phyloP scores from a whole-genome alignment of 2,888 invertebrate species.

The Pachydiplax longipennis region DNA sequence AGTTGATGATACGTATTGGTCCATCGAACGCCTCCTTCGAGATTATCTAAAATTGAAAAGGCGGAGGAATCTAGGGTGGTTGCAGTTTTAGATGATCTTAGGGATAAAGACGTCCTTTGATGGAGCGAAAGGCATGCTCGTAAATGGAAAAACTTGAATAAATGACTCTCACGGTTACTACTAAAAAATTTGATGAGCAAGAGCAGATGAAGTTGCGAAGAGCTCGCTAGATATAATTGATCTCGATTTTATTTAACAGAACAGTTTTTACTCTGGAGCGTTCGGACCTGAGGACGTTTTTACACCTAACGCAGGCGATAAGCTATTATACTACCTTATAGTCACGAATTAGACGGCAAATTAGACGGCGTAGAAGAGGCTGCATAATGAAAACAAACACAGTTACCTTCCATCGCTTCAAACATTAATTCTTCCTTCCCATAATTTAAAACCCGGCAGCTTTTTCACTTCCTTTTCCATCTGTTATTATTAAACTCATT shows the following conservation, averaged over 20 bases:
- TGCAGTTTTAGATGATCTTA: background rate
- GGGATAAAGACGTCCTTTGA: background rate
- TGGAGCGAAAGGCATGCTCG: background rate
- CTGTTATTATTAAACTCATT: constrained; percentile 1
- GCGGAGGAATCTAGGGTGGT: background rate
- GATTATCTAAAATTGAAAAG: background rate
- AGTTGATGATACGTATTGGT: background rate
- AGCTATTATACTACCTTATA: background rate
- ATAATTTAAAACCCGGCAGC: background rate
- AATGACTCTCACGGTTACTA: background rate
- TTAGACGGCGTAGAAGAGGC: background rate
- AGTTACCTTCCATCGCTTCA: background rate
- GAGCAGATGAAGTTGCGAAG: background rate
- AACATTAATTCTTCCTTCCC: background rate
- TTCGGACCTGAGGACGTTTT: background rate
- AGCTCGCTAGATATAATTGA: background rate
- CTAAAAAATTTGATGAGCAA: background rate
- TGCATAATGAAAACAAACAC: background rate
- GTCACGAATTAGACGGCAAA: background rate
- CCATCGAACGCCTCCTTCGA: background rate
- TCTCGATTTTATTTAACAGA: background rate
- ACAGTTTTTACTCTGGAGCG: background rate
- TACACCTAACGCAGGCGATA: background rate
- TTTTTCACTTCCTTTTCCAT: background rate
- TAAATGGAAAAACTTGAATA: background rate